phyloP scores from a whole-genome alignment of 2,888 invertebrate species.

The Pristionchus mayeri region DNA sequence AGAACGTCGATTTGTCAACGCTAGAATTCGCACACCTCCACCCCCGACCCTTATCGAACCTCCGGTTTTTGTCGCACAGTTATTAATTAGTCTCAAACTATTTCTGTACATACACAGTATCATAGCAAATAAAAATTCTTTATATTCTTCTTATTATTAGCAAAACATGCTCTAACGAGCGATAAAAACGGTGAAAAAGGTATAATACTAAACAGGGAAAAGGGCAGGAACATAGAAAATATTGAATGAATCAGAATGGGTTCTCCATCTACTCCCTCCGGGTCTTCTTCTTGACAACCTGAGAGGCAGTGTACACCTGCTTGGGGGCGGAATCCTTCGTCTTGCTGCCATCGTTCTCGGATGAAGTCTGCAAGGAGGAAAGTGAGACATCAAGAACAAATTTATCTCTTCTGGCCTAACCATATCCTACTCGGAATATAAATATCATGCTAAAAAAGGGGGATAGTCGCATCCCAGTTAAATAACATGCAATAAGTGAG shows the following conservation, averaged over 20 bases:
- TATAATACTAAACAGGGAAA: not conserved
- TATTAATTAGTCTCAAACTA: not conserved
- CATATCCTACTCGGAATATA: too few relatives aligned
- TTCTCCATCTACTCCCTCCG: not conserved
- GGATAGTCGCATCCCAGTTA: too few relatives aligned
- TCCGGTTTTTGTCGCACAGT: slow-evolving; percentile 22
- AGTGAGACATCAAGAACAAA: not conserved
- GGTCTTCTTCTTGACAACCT: not conserved
- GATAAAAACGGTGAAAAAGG: not conserved
- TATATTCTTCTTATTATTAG: not conserved
- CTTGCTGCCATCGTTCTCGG: not conserved
- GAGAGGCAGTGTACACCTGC: slow-evolving; percentile 6
- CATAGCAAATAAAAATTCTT: not conserved
- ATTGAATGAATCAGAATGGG: not conserved
- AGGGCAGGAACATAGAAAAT: not conserved
- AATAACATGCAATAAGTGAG: too few relatives aligned
- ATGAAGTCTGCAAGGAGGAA: not conserved
- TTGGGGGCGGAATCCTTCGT: not conserved
- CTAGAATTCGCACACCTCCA: too few relatives aligned
- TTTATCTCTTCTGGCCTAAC: too few relatives aligned
- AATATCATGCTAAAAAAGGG: too few relatives aligned
- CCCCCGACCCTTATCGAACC: not conserved
- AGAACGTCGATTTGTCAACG: too few relatives aligned
- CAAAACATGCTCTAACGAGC: slow-evolving; percentile 8
- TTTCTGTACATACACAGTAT: slow-evolving; percentile 28